Base-by-base conservation (phyloP, 1,140 invertebrate species). In the Pachypsylla venusta region DNA sequence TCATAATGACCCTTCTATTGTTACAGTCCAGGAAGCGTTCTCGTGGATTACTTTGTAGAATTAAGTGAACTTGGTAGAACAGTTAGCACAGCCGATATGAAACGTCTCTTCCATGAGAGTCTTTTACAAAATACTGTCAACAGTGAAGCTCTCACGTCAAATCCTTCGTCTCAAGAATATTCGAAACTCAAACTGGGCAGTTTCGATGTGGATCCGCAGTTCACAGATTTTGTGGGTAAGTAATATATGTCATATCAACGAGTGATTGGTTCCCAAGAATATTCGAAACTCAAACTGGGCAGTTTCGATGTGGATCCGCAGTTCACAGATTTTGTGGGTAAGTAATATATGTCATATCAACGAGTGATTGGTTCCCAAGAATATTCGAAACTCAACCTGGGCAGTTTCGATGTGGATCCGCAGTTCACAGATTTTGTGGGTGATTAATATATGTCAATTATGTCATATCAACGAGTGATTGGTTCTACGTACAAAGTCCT, bases 281-380 rank as follows among this genome's bases (percentile, higher is more conserved):
- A 62, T 67, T 75, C 57, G 73, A 77, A 54, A 71, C 76, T 57
- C 60, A 79, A 80, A 68, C 78, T 92, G 59, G 89, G 89, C 26
- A 80, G 81, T 64, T 91, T 88, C 67, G 75, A 80, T 0, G 81
- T 93, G 60, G 89, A 93, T 75, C 85, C 88, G 1, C 80, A 81
- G 61, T 87, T 80, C 67, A 92, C 88, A n/a, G 88, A 91, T 70
- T 92, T 92, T 68, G 82, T 89, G 68, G 86, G 87, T 89, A 73
- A 70, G 73, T 72, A 60, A 13, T 25, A 7, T 58, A 58, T 10
- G 3, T 60, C 35, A 35, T 57, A 20, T 16, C 20, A 25, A 13
- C 13, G 7, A 25, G 5, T 22, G 7, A 13, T 25, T 22, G 26
- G 5, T 5, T 25, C 26, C 20, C 10, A 25, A 12, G 70, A 59